phyloP scores from a whole-genome alignment of 1,140 invertebrate species.

The Drosophila sproati region DNA sequence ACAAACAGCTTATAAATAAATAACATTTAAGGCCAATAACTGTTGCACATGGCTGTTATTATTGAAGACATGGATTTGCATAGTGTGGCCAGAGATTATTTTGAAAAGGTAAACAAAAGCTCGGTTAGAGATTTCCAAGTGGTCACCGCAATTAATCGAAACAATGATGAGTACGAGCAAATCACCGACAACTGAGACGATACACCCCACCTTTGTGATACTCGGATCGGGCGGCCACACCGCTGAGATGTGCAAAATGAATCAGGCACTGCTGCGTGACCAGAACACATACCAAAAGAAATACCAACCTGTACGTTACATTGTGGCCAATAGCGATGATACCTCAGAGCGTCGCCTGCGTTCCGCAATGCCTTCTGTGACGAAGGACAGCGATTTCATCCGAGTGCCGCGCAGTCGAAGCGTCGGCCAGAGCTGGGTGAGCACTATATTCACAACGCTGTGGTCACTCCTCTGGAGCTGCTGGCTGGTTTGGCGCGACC shows the following conservation, averaged over 20 bases:
- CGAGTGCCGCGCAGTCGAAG: conserved; percentile 93
- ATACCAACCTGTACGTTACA: conserved; percentile 86
- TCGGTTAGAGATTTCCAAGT: not conserved
- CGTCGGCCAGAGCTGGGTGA: conserved; percentile 94
- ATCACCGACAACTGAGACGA: not conserved
- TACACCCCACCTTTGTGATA: conserved; percentile 85
- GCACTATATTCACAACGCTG: conserved; percentile 91
- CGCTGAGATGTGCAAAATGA: conserved; percentile 92
- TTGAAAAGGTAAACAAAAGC: conserved; percentile 29
- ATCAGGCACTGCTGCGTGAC: conserved; percentile 86
- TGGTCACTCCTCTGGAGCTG: conserved; percentile 89
- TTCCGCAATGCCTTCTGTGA: conserved; percentile 76
- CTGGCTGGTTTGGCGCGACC: conserved; percentile 89
- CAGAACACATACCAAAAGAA: conserved; percentile 85
- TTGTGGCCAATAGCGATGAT: conserved; percentile 91
- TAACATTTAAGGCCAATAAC: no score
- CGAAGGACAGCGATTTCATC: conserved; percentile 79
- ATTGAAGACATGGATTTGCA: not conserved
- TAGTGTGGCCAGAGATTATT: conserved; percentile 3
- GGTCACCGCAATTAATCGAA: not conserved
- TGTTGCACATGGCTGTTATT: no score
- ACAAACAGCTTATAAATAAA: no score
- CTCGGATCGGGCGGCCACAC: conserved; percentile 92
- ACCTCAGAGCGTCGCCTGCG: conserved; percentile 86
- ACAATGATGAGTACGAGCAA: not conserved